Percentiles rank a stretch among this genome's conserved stretches.
Evolutionary conservation across 2,888 invertebrate genomes (phyloP).

Genomic region (Rhamnusium bicolor): DNA sequence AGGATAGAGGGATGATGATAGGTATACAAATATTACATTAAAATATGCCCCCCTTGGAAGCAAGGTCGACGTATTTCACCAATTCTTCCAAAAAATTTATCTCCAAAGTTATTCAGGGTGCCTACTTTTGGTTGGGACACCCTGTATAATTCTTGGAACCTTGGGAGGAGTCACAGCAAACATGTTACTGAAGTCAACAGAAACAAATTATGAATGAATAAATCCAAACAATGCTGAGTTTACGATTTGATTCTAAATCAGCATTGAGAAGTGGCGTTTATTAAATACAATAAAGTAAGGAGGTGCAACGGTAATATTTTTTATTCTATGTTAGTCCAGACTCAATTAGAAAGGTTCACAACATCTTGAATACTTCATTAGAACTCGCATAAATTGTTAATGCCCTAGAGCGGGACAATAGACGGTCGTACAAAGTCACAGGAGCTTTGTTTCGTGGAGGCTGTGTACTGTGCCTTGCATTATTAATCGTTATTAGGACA

Average conservation of each 20-base stretch:
- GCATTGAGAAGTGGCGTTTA: not conserved
- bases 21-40: too few relatives aligned
- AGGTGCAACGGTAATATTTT: slow-evolving; percentile 24
- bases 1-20: too few relatives aligned
- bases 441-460: slow-evolving; percentile 48
- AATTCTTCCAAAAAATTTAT: too few relatives aligned
- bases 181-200: too few relatives aligned
- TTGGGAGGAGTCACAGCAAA: too few relatives aligned
- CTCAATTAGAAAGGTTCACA: slow-evolving; percentile 49
- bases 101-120: too few relatives aligned
- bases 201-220: too few relatives aligned
- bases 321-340: slow-evolving; percentile 44
- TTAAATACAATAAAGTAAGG: not conserved
- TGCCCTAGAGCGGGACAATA: slow-evolving; percentile 47
- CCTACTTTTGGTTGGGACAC: too few relatives aligned
- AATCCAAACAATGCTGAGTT: not conserved
- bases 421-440: slow-evolving; percentile 46
- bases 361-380: slow-evolving; percentile 52
- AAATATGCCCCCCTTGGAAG: too few relatives aligned
- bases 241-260: not conserved
- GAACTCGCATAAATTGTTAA: slow-evolving; percentile 49
- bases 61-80: too few relatives aligned
- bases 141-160: too few relatives aligned
- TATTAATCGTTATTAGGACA: slow-evolving; percentile 53
- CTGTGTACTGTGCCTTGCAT: slow-evolving; percentile 51